phyloP scores from a whole-genome alignment of 2,113 vertebrate species.

The Meleagris gallopavo region DNA sequence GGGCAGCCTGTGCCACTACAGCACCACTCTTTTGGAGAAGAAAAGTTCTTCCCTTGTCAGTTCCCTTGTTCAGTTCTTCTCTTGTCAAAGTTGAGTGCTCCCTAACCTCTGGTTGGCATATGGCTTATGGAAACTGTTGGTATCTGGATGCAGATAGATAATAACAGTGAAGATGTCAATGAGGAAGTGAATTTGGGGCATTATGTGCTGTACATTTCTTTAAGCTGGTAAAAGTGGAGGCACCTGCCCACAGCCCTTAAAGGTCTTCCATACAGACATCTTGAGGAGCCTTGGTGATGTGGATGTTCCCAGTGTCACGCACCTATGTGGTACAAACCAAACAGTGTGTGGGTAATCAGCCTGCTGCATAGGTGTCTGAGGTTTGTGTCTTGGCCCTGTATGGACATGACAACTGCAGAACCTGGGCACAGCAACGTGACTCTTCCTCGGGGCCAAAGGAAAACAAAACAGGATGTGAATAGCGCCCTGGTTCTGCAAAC shows the following conservation, averaged over 20 bases:
- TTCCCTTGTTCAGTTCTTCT: background rate
- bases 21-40: too few species aligned
- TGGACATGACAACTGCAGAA: background rate
- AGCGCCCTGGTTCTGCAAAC: conserved; percentile 28
- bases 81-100: background rate
- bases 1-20: too few species aligned
- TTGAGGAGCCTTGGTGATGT: accelerated
- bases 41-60: too few species aligned
- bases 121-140: background rate
- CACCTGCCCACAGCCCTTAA: background rate
- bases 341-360: background rate
- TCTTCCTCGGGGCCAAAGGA: background rate
- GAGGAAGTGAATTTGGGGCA: background rate
- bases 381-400: background rate
- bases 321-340: background rate
- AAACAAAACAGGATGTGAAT: conserved; percentile 46
- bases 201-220: background rate
- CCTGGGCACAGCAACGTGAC: background rate
- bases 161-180: background rate
- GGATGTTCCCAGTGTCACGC: background rate
- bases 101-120: background rate
- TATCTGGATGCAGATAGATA: background rate
- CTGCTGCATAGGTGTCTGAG: background rate
- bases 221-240: background rate
- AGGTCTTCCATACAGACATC: background rate